phyloP scores from a whole-genome alignment of 2,113 vertebrate genomes.

The Jaculus jaculus region DNA sequence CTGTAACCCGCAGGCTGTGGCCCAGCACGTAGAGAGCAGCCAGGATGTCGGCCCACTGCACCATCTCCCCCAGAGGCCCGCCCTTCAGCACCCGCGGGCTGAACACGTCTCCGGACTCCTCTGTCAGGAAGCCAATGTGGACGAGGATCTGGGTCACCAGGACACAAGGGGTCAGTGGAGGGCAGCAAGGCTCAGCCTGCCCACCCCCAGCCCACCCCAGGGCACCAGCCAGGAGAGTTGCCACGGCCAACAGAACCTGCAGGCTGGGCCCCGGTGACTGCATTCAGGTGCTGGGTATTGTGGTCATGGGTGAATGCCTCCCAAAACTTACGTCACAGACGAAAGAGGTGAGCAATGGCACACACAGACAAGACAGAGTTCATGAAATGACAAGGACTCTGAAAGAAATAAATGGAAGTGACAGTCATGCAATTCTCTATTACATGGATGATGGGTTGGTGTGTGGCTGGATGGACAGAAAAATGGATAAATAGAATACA shows the following conservation, averaged over 20 bases:
- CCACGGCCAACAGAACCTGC: neutral
- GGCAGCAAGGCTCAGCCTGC: neutral
- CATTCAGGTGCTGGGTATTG: neutral
- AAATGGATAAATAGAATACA: neutral
- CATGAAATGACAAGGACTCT: slow-evolving; percentile 43
- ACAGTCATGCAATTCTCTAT: neutral
- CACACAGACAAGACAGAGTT: slow-evolving; percentile 41
- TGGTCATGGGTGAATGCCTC: neutral
- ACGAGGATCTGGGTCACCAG: slow-evolving; percentile 89
- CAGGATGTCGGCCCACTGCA: slow-evolving; percentile 99
- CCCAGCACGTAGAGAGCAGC: slow-evolving; percentile 94
- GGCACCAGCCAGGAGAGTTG: neutral
- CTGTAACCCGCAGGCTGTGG: slow-evolving; percentile 92
- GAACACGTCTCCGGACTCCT: slow-evolving; percentile 98
- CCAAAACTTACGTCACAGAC: neutral
- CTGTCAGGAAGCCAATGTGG: slow-evolving; percentile 97
- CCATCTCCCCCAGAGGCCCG: slow-evolving; percentile 97
- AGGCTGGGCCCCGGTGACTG: neutral
- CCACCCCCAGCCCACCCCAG: neutral
- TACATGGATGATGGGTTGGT: no score
- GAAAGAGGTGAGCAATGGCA: neutral
- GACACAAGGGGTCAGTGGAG: neutral
- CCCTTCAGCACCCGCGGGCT: slow-evolving; percentile 97
- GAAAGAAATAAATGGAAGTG: neutral
- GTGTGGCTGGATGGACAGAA: neutral